A percentile compares a stretch with the other conserved stretches of the same genome.
These are phyloP conservation scores for Manis pentadactyla DNA, from an alignment of 2,797 vertebrate genomes.

Conservation along the genomic window DNA sequence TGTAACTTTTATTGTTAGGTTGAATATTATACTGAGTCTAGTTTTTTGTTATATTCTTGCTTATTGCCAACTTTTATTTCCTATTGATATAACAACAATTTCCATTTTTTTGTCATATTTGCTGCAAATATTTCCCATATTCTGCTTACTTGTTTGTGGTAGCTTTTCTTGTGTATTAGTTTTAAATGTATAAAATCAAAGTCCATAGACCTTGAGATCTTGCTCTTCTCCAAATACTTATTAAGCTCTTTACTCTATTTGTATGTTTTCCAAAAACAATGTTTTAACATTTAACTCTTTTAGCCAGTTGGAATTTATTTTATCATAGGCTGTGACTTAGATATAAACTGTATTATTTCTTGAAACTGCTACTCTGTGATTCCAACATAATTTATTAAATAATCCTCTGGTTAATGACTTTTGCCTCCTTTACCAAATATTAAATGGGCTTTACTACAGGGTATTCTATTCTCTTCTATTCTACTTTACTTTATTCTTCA, in stretches of 20 bases:
- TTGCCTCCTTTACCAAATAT: background rate
- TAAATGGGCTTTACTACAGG: background rate
- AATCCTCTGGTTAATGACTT: background rate
- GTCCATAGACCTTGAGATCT: background rate
- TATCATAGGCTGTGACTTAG: background rate
- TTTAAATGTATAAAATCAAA: slow-evolving; percentile 37
- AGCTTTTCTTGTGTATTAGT: background rate
- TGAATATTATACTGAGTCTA: background rate
- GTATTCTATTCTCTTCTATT: background rate
- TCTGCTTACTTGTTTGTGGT: background rate
- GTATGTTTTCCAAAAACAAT: slow-evolving; percentile 34
- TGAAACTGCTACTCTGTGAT: slow-evolving; percentile 15
- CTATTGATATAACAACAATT: background rate
- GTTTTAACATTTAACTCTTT: slow-evolving; percentile 54
- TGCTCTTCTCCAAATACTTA: slow-evolving; percentile 1
- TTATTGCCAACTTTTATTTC: slow-evolving; percentile 17
- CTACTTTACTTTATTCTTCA: background rate
- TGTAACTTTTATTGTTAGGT: background rate
- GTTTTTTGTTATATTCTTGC: background rate
- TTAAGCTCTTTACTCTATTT: slow-evolving; percentile 41
- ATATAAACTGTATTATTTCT: slow-evolving; percentile 33
- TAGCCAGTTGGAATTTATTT: slow-evolving; percentile 43
- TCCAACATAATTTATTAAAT: background rate
- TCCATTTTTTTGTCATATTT: background rate
- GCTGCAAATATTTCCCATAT: background rate